These are phyloP conservation scores for Mus spicilegus DNA, from an alignment of 2,113 vertebrate species.

Conservation along the genomic window DNA sequence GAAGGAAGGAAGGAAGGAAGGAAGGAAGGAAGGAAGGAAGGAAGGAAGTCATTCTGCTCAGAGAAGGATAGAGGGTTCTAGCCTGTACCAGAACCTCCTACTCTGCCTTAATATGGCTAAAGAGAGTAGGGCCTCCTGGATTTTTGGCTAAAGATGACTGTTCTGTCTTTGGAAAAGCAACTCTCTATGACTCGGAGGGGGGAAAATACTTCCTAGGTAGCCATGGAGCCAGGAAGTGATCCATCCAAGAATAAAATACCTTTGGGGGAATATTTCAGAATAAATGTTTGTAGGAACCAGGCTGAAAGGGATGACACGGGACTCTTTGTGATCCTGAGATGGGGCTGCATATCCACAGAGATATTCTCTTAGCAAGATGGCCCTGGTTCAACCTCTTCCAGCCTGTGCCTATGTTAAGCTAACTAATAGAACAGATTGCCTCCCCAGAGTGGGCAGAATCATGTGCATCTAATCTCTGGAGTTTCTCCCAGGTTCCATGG, in stretches of 20 bases:
- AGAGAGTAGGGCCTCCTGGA: not conserved
- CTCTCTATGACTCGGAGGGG: not conserved
- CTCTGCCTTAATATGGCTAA: not conserved
- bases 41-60: not conserved
- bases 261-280: slow-evolving; percentile 11
- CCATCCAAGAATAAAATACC: slow-evolving; percentile 14
- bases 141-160: not conserved
- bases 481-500: not conserved
- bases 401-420: not conserved
- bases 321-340: not conserved
- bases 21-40: not conserved
- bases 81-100: too few species aligned
- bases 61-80: not conserved
- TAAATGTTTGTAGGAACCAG: slow-evolving; percentile 37
- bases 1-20: not conserved
- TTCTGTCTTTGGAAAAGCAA: slow-evolving; percentile 18
- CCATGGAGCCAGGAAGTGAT: not conserved
- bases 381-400: not conserved
- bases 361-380: not conserved
- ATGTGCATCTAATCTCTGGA: not conserved
- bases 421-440: not conserved
- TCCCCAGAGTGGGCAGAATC: not conserved
- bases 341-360: not conserved
- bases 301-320: not conserved
- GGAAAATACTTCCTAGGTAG: not conserved